Base-by-base conservation (phyloP, 2,113 vertebrate genomes). In the Chaenocephalus aceratus region DNA sequence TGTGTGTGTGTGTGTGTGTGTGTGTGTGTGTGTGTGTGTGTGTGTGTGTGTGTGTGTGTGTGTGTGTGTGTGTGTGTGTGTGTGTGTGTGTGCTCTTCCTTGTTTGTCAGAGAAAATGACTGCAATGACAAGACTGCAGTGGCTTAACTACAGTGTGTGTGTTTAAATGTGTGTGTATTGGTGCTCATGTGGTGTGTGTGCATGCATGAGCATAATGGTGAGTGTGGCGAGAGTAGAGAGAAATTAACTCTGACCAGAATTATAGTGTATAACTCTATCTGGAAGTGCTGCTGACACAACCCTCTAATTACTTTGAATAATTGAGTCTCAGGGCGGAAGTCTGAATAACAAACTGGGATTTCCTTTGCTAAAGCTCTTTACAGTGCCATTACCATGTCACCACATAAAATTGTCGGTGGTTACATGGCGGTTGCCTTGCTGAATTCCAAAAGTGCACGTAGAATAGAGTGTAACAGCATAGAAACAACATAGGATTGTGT, bases 271-370 rank as follows among this genome's bases (percentile, higher is more conserved):
- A 72, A 62, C 68, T 75, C 18, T 52, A 61, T 71, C 15, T 68
- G 52, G 63, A 74, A 23, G 71, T 72, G 74, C 79, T 76, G 58
- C 59, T 60, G 74, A 86, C 77, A 69, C 68, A 82, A 79, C 69
- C 82, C 79, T 85, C 63, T 86, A 72, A 91, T 91, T 89, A 86
- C 57, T 53, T 23, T 11, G 36, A 78, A 60, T 83, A 72, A 85
- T 84, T 83, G 68, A 87, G 79, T 67, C 71, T 79, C 60, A 62
- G 71, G 46, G 64, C 48, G 11, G 61, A 72, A 72, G 63, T 11
- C 62, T 66, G 21, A 54, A 49, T 66, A 11, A 58, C 69, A 56
- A 65, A 58, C 46, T 60, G 45, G 21, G 54, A 63, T 67, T 51
- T 75, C 54, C 48, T 69, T 14, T 41, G 16, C 56, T 79, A 21